phyloP scores from a whole-genome alignment of 1,140 invertebrate genomes.

The Spodoptera frugiperda region DNA sequence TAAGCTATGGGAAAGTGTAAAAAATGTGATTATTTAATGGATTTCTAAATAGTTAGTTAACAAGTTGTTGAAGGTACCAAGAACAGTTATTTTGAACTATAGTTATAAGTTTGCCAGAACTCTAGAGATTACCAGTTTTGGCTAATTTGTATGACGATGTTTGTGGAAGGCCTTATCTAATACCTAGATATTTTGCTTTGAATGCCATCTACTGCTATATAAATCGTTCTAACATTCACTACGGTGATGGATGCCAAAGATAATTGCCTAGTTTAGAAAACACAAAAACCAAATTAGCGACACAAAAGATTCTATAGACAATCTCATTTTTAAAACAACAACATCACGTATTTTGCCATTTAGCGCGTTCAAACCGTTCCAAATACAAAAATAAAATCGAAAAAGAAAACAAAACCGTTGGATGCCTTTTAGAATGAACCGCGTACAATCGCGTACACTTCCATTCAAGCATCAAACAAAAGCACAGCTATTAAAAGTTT shows the following conservation, averaged over 20 bases:
- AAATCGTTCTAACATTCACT: no score
- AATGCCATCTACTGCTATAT: no score
- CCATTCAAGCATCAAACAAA: constrained; percentile 32
- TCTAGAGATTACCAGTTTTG: neutral
- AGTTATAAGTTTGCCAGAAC: neutral
- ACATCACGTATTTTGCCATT: no score
- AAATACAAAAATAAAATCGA: constrained; percentile 13
- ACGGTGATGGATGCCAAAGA: no score
- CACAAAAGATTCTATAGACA: no score
- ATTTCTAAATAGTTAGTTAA: constrained; percentile 40
- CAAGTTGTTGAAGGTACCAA: constrained; percentile 1
- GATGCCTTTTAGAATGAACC: constrained; percentile 1
- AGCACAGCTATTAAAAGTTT: constrained; percentile 44
- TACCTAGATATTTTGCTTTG: no score
- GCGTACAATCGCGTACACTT: constrained; percentile 14
- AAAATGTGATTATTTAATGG: constrained; percentile 61
- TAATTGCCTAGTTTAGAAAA: no score
- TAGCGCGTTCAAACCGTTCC: neutral
- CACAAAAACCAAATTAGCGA: no score
- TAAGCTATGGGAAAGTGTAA: constrained; percentile 73
- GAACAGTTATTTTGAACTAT: neutral
- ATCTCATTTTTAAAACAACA: no score
- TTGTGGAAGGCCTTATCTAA: neutral
- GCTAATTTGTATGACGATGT: neutral
- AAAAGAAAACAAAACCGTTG: neutral